Evolutionary conservation across 1,140 invertebrate genomes (phyloP), one percentile per base, ranked within the genome.

Genomic region (Atta texana): DNA sequence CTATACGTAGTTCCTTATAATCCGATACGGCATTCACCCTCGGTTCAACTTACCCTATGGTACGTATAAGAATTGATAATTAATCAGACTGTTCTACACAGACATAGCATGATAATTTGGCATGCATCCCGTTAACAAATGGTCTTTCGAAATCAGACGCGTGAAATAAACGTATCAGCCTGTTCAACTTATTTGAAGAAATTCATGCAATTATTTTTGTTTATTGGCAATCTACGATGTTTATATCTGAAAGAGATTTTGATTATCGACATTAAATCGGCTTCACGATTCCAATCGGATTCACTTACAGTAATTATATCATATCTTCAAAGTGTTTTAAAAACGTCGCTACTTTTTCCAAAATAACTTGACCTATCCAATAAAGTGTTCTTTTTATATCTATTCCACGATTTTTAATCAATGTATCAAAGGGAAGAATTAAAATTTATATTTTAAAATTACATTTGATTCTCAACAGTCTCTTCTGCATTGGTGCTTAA

Each of bases 1-100:
- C 94, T 96, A 64, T 92, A 93, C 63, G 93, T 96, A 57, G 91
- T 93, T 0, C 92, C 89, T 55, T 96, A 95, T 82, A 96, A 91
- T 86, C 82, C 91, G 1, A 92, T 96, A 64, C 94, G 92, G 86
- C 96, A 96, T 92, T 96, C 96, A 0, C 84, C 92, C 3, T 86
- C 91, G 0, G 86, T 92, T n/a, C 92, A 91, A 31, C 71, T 95
- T 61, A 88, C 92, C 1, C 66, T 96, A 12, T 96, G 95, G 96
- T 96, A 93, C 91, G 94, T 91, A 84, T 14, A 51, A 55, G 3
- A 55, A 63, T 28, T 21, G 57, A 1, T 82, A 74, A 24, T 77
- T 59, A 31, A 49, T 59, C 21, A 10, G 39, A 21, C 1, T 18
- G 12, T 49, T 24, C 1, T 53, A 16, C 10, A 24, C 16, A 49